Percentiles rank a stretch among this genome's conserved stretches.
Conservation (phyloP, 2,888 invertebrate species). For the Platycheirus rosarum region DNA sequence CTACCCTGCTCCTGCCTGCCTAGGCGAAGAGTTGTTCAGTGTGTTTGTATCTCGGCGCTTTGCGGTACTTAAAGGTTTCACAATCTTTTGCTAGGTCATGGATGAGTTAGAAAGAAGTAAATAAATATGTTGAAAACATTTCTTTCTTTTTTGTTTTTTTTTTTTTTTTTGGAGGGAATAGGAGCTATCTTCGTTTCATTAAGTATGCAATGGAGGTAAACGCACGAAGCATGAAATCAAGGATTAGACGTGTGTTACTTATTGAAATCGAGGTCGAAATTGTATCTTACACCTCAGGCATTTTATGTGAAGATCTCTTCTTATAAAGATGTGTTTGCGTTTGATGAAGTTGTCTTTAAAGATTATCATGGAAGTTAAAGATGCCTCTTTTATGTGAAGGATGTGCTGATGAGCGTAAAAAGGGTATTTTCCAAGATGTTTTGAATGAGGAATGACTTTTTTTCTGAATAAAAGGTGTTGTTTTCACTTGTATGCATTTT, state of each 20-base stretch:
- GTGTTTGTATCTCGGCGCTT: constrained; percentile 1
- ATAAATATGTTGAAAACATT: constrained; percentile 51
- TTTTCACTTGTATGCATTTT: neutral
- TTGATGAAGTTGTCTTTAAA: constrained; percentile 18
- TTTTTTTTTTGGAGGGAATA: neutral
- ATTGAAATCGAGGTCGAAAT: constrained; percentile 27
- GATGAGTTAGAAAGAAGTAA: neutral
- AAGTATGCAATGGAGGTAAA: constrained; percentile 59
- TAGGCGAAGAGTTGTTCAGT: neutral
- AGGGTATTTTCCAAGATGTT: neutral
- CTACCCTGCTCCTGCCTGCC: neutral
- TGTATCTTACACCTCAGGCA: constrained; percentile 13
- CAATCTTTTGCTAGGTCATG: constrained; percentile 25
- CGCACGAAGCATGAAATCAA: constrained; percentile 57
- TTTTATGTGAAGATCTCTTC: constrained; percentile 5
- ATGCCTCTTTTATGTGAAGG: neutral
- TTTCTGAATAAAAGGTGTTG: neutral
- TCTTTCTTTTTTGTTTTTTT: neutral
- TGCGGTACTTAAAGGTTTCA: constrained; percentile 19
- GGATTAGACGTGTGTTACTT: constrained; percentile 49
- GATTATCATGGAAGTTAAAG: constrained; percentile 17
- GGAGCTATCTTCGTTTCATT: constrained; percentile 54
- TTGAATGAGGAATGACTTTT: constrained; percentile 6
- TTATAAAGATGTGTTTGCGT: constrained; percentile 7
- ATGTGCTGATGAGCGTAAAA: neutral